Percentiles rank a stretch among this genome's conserved stretches.
Evolutionary conservation across 2,797 vertebrate genomes (phyloP).

Genomic region (Oceanodroma leucorhoa): DNA sequence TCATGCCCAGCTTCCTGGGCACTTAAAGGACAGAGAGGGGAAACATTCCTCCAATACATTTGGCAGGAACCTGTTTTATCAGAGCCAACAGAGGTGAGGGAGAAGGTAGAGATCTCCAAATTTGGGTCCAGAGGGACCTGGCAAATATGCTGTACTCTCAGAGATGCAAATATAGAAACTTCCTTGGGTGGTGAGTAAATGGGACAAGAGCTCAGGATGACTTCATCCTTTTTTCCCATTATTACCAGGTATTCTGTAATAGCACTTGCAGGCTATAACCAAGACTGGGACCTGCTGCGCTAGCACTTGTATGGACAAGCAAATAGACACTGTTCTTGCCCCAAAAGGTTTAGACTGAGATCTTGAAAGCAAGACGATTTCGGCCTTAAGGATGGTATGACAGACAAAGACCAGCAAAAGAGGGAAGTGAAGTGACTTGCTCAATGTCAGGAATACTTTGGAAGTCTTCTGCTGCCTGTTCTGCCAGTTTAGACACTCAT

Average conservation of each 20-base stretch:
- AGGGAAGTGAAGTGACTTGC: neutral
- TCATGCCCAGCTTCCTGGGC: neutral
- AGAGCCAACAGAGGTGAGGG: neutral
- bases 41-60: neutral
- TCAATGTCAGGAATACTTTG: neutral
- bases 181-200: slow-evolving; percentile 3
- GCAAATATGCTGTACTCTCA: neutral
- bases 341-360: neutral
- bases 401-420: neutral
- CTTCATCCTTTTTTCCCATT: slow-evolving; percentile 34
- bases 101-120: neutral
- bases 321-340: neutral
- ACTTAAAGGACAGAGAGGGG: neutral
- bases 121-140: neutral
- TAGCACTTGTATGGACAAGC: slow-evolving; percentile 34
- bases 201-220: slow-evolving; percentile 32
- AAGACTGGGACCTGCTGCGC: neutral
- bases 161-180: neutral
- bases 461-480: neutral
- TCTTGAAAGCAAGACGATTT: slow-evolving; percentile 7
- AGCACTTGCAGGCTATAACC: slow-evolving; percentile 27
- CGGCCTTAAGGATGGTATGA: neutral
- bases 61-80: neutral
- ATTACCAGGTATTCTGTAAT: slow-evolving; percentile 41
- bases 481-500: neutral